phyloP scores from a whole-genome alignment of 2,113 vertebrate species.

The Leucosticte australis region DNA sequence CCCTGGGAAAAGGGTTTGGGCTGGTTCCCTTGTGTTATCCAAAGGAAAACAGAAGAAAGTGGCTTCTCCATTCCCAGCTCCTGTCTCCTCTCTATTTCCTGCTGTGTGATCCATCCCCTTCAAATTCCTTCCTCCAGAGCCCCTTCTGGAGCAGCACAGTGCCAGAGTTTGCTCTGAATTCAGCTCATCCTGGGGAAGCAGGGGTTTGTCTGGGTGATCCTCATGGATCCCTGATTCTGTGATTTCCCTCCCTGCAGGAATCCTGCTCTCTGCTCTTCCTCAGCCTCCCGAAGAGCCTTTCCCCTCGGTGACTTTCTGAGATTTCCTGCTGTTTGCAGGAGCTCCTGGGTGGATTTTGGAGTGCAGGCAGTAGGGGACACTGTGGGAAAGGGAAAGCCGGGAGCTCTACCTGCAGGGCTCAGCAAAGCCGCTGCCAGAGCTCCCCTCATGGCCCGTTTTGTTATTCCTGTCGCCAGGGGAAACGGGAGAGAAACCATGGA shows the following conservation, averaged over 20 bases:
- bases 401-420: conserved; percentile 36
- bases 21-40: not conserved
- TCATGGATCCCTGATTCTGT: not conserved
- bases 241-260: not conserved
- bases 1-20: not conserved
- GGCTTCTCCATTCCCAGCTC: not conserved
- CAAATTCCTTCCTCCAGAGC: not conserved
- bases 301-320: not conserved
- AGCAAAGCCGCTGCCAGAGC: not conserved
- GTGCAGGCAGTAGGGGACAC: conserved; percentile 64
- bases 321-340: accelerated
- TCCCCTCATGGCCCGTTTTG: not conserved
- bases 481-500: not conserved
- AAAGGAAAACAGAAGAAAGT: not conserved
- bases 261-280: accelerated
- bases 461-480: conserved; percentile 21
- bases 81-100: not conserved
- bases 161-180: not conserved
- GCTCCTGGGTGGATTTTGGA: not conserved
- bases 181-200: not conserved
- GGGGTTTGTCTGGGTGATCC: not conserved
- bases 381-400: conserved; percentile 58
- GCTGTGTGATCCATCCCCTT: not conserved
- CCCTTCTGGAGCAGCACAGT: not conserved
- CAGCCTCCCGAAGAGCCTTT: not conserved